A percentile compares a stretch with the other conserved stretches of the same genome.
These are phyloP conservation scores for Hydropotes inermis DNA, from an alignment of 2,113 vertebrate genomes.

Conservation along the genomic window DNA sequence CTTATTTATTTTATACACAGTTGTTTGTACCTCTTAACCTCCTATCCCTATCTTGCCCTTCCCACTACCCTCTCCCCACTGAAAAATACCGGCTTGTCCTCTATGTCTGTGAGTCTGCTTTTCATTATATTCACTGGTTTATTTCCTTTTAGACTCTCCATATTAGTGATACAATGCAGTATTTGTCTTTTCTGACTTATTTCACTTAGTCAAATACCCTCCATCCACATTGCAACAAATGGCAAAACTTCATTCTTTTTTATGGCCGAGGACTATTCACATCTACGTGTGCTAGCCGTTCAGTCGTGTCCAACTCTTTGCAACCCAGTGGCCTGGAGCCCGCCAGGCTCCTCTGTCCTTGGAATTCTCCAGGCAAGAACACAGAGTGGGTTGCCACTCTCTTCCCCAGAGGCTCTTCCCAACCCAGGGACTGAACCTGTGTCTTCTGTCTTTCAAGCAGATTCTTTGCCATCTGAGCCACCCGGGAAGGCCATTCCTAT, in stretches of 20 bases:
- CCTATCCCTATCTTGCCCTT: not conserved
- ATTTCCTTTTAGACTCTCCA: not conserved
- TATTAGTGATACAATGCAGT: not conserved
- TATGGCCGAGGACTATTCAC: not conserved
- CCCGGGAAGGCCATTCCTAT: not conserved
- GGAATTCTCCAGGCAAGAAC: not conserved
- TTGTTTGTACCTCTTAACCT: not conserved
- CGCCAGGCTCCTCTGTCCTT: not conserved
- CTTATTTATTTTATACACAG: not conserved
- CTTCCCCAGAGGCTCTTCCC: not conserved
- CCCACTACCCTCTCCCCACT: not conserved
- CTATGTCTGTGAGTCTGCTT: not conserved
- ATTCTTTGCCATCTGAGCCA: not conserved
- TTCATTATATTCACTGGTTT: not conserved
- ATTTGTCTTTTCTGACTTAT: not conserved
- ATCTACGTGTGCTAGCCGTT: not conserved
- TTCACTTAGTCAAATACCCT: not conserved
- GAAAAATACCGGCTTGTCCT: not conserved
- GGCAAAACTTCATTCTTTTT: not conserved
- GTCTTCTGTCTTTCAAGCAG: not conserved
- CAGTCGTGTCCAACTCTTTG: not conserved
- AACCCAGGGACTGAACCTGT: not conserved
- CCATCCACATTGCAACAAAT: not conserved
- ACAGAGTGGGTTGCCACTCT: not conserved
- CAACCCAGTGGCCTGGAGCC: not conserved